These are phyloP conservation scores for Meandrina meandrites DNA, from an alignment of 92 coral and sea anemone genomes.

Conservation along the genomic window DNA sequence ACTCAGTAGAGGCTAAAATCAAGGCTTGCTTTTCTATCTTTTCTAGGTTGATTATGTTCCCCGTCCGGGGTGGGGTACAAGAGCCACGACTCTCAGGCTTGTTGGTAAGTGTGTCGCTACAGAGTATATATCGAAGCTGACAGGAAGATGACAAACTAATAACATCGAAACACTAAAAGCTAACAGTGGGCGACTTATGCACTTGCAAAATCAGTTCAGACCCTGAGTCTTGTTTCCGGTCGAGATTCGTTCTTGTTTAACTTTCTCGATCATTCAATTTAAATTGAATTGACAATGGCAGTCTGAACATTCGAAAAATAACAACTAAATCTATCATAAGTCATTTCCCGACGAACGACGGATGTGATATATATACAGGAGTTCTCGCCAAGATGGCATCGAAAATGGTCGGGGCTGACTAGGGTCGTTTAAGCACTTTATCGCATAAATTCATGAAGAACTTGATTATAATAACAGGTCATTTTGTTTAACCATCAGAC, in stretches of 20 bases:
- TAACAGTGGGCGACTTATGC: neutral
- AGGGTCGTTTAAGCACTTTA: too few relatives aligned
- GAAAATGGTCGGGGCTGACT: too few relatives aligned
- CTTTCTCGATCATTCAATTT: too few relatives aligned
- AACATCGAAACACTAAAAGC: neutral
- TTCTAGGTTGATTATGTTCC: slow-evolving; percentile 70
- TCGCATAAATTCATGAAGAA: neutral
- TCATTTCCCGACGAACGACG: too few relatives aligned
- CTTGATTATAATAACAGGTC: neutral
- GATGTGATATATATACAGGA: too few relatives aligned
- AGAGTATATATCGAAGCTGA: neutral
- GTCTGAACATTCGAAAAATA: too few relatives aligned
- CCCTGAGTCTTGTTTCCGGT: too few relatives aligned
- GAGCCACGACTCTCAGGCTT: slow-evolving; percentile 75
- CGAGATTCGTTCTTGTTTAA: too few relatives aligned
- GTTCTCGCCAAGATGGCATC: too few relatives aligned
- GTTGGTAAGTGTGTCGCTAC: slow-evolving; percentile 60
- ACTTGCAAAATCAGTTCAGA: neutral
- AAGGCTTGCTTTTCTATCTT: neutral
- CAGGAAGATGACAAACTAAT: neutral
- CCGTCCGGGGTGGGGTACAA: slow-evolving; percentile 79
- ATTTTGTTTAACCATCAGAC: slow-evolving; percentile 42
- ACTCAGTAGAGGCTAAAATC: neutral
- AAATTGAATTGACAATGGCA: too few relatives aligned
- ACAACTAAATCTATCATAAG: too few relatives aligned